A percentile compares a stretch with the other conserved stretches of the same genome.
phyloP scores from a whole-genome alignment of 53 echinoderm and acorn worm species.

The Apostichopus leukothele region DNA sequence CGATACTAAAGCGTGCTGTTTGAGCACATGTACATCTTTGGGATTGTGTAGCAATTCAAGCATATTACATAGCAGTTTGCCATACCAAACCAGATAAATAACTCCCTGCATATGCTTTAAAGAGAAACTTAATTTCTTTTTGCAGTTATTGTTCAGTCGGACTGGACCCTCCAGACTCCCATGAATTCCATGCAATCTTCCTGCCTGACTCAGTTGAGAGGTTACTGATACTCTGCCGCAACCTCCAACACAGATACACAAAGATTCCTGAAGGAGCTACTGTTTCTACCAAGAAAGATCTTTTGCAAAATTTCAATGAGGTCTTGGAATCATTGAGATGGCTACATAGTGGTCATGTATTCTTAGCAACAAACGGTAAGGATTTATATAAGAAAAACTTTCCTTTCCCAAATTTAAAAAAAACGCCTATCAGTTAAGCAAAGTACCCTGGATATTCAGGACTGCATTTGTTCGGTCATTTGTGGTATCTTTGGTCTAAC shows the following conservation, averaged over 20 bases:
- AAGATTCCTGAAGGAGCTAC: constrained; percentile 94
- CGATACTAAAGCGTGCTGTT: too few species aligned
- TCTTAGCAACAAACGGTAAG: constrained; percentile 90
- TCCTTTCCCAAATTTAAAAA: neutral
- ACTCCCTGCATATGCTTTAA: neutral
- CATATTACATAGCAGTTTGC: too few species aligned
- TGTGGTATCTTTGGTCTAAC: too few species aligned
- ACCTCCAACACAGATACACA: constrained; percentile 93
- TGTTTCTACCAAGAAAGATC: constrained; percentile 80
- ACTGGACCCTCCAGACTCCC: constrained; percentile 88
- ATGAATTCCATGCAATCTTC: constrained; percentile 97
- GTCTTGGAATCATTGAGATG: constrained; percentile 82
- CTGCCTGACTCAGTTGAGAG: constrained; percentile 85
- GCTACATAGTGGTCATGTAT: constrained; percentile 86
- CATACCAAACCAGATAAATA: too few species aligned
- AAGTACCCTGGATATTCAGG: neutral
- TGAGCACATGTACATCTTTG: too few species aligned
- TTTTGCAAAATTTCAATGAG: constrained; percentile 83
- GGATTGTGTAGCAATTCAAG: too few species aligned
- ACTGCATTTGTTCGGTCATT: neutral
- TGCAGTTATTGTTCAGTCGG: constrained; percentile 91
- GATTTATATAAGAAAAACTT: neutral
- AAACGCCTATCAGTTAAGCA: neutral
- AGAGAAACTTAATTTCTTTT: neutral
- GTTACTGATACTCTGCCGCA: constrained; percentile 83